A percentile compares a stretch with the other conserved stretches of the same genome.
Evolutionary conservation across 1,140 invertebrate genomes (phyloP).

Genomic region (Antheraea pernyi): DNA sequence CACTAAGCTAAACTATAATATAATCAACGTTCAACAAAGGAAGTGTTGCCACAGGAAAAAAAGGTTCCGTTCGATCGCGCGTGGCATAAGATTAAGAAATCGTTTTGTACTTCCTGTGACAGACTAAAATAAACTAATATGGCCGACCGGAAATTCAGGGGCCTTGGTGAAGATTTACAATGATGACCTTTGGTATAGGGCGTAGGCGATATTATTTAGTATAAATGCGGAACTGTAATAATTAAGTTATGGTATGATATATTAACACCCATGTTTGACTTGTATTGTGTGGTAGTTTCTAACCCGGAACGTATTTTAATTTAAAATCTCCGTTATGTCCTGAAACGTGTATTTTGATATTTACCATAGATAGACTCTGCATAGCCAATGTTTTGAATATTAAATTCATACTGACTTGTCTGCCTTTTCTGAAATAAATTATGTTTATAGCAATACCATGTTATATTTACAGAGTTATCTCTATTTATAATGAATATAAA

Average conservation of each 20-base stretch:
- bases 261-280: no score
- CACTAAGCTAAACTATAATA: constrained; percentile 3
- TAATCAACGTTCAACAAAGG: constrained; percentile 34
- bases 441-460: no score
- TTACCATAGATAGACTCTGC: no score
- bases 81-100: constrained; percentile 48
- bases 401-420: no score
- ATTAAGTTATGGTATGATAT: neutral
- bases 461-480: no score
- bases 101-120: constrained; percentile 42
- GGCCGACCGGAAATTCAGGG: constrained; percentile 45
- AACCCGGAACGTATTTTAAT: neutral
- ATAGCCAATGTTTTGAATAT: no score
- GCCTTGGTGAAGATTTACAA: constrained; percentile 30
- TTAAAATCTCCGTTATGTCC: no score
- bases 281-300: no score
- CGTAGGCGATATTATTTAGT: constrained; percentile 2
- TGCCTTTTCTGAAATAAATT: no score
- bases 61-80: constrained; percentile 40
- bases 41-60: constrained; percentile 40
- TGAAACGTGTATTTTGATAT: no score
- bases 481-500: no score
- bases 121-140: constrained; percentile 58
- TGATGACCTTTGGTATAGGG: neutral
- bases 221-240: neutral